These are phyloP conservation scores for Protaetia brevitarsis DNA, from an alignment of 1,140 invertebrate genomes.

Conservation along the genomic window DNA sequence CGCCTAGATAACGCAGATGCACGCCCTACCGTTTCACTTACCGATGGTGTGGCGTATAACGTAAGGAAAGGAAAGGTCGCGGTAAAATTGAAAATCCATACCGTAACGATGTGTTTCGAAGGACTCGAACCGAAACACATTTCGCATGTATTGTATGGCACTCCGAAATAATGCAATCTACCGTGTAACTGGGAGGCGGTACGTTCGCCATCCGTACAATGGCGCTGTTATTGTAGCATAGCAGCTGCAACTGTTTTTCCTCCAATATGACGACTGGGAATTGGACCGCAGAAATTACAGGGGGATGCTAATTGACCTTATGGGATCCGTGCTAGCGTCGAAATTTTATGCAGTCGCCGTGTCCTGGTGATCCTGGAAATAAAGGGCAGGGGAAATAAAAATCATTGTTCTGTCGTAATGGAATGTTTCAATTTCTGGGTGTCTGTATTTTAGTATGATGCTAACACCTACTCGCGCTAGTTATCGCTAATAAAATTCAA, in stretches of 20 bases:
- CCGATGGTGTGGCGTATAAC: neutral
- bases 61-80: slow-evolving; percentile 1
- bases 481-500: too few species aligned
- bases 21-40: neutral
- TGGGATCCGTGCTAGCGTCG: neutral
- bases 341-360: neutral
- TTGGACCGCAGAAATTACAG: slow-evolving; percentile 5
- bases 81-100: slow-evolving; percentile 2
- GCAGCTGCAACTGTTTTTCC: neutral
- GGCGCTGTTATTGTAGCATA: neutral
- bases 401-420: neutral
- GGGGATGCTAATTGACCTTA: neutral
- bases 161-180: neutral
- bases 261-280: neutral
- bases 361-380: neutral
- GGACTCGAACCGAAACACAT: neutral
- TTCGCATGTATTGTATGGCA: neutral
- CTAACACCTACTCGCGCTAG: too few species aligned
- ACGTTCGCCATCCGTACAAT: neutral
- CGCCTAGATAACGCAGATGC: slow-evolving; percentile 1
- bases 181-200: neutral
- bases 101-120: neutral
- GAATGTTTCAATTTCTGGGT: neutral
- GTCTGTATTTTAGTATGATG: too few species aligned
- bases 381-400: neutral